These are phyloP conservation scores for Channa maculata DNA, from an alignment of 2,113 vertebrate genomes.

Conservation along the genomic window DNA sequence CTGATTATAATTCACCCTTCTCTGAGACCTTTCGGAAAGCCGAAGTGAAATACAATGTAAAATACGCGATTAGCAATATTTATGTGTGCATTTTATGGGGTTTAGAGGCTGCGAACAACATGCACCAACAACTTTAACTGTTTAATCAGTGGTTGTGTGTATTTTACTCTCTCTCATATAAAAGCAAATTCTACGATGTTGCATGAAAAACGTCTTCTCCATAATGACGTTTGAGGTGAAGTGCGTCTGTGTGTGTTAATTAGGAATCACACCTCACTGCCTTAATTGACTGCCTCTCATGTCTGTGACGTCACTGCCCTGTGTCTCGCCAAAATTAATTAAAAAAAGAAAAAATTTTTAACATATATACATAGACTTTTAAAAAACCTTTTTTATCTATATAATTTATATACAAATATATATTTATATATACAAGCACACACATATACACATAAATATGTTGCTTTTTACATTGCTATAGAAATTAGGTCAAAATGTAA, in stretches of 20 bases:
- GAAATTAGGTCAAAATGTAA: background rate
- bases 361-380: no score
- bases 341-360: background rate
- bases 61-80: background rate
- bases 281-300: slow-evolving; percentile 54
- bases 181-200: slow-evolving; percentile 26
- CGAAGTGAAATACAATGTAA: slow-evolving; percentile 6
- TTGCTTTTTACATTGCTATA: no score
- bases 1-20: background rate
- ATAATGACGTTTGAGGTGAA: background rate
- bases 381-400: no score
- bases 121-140: background rate
- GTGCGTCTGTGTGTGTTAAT: slow-evolving; percentile 55
- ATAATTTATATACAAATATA: no score
- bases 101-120: background rate
- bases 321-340: slow-evolving; percentile 24
- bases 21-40: background rate
- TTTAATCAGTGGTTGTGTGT: background rate
- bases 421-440: no score
- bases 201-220: slow-evolving; percentile 11
- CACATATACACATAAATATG: no score
- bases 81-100: background rate
- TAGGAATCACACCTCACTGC: slow-evolving; percentile 65
- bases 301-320: slow-evolving; percentile 61
- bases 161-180: background rate